These are phyloP conservation scores for Kryphioiulus occultus DNA, from an alignment of 2,888 invertebrate genomes.

Conservation along the genomic window DNA sequence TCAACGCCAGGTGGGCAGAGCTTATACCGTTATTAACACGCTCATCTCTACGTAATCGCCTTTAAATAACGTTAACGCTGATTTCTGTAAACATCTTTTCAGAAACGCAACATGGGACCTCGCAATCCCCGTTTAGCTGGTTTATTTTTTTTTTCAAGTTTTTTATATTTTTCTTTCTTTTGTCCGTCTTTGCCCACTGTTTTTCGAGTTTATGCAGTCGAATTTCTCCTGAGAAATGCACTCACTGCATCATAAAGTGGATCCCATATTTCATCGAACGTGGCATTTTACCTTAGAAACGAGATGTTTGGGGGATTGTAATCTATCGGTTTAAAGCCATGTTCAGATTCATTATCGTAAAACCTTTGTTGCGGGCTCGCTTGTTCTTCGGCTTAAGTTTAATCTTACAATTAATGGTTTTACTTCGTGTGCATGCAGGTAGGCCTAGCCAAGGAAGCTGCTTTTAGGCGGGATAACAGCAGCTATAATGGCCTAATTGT, in stretches of 20 bases:
- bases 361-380: conserved; percentile 42
- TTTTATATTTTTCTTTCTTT: neutral
- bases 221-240: conserved; percentile 12
- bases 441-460: neutral
- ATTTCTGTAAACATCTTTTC: neutral
- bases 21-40: neutral
- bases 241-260: neutral
- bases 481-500: conserved; percentile 9
- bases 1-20: neutral
- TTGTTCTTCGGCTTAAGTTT: conserved; percentile 49
- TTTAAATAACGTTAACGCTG: neutral
- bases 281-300: conserved; percentile 44
- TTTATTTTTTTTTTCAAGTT: neutral
- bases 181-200: neutral
- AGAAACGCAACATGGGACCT: neutral
- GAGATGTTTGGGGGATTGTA: conserved; percentile 44
- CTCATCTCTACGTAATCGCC: neutral
- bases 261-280: neutral
- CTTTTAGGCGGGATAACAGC: neutral
- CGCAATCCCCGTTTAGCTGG: too few relatives aligned
- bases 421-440: neutral
- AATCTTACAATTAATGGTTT: conserved; percentile 50
- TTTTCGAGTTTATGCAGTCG: neutral
- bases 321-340: conserved; percentile 45
- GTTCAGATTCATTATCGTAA: conserved; percentile 48